Evolutionary conservation across 2,113 vertebrate genomes (phyloP), one percentile per base, ranked within the genome.

Genomic region (Calcarius ornatus): DNA sequence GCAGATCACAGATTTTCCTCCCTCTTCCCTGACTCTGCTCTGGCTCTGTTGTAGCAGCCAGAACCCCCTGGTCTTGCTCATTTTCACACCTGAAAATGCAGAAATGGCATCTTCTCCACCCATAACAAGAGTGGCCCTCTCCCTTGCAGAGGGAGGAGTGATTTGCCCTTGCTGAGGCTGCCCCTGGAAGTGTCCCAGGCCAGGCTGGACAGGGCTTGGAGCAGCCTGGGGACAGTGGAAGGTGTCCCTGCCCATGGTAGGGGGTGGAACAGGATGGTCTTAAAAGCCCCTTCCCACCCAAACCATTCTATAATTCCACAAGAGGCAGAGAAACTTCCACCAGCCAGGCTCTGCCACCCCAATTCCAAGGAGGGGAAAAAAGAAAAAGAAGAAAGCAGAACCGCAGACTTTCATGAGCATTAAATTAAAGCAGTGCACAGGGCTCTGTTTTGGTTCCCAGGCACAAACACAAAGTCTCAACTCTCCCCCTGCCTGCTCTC

Each of bases 401-500:
- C 15, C 68, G 42, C 59, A 91, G 86, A 65, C 37, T 95, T 95
- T 76, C 9, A 43, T 1, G 2, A 89, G 64, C 60, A 81, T 82
- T 91, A 81, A 83, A 95, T 88, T 79, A 70, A 86, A 93, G 73
- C 51, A 80, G 78, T 15, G 30, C 5, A 8, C n/a, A 42, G 73
- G 73, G 70, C 53, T 47, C 87, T 91, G 73, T 82, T 96, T 82
- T 82, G 78, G 87, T 94, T 95, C 48, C 94, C 1, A 15, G 88
- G 86, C 73, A 84, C 28, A 76, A 93, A 48, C 9, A 20, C 40
- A 0, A 56, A 45, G 0, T 57, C 79, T 33, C 86, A 60, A 2
- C 33, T 70, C 92, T 77, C 48, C 20, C 5, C 72, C 92, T 90
- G 95, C 56, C 64, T 75, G 71, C 91, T 91, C 77, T 33, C 88